Evolutionary conservation across 2,113 vertebrate species (phyloP).

Genomic region (Laticauda colubrina): DNA sequence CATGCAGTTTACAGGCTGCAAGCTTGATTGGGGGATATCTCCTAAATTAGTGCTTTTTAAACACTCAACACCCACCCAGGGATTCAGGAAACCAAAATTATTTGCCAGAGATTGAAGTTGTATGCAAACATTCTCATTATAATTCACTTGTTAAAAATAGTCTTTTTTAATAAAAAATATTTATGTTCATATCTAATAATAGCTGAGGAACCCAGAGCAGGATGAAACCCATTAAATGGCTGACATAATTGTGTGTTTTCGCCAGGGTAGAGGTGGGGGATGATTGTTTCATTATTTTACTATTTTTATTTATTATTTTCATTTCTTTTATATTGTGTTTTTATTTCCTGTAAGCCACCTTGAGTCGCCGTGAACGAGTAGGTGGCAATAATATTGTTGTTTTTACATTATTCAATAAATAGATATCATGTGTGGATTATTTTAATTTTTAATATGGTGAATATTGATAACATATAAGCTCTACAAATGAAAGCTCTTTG

Average conservation of each 20-base stretch:
- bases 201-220: neutral
- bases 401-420: neutral
- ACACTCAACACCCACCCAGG: neutral
- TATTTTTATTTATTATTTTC: neutral
- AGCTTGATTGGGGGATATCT: neutral
- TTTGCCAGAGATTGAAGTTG: neutral
- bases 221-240: neutral
- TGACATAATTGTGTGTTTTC: neutral
- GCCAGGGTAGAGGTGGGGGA: rapidly evolving
- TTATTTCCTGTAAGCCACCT: neutral
- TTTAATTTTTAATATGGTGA: neutral
- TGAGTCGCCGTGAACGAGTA: neutral
- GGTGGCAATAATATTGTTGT: neutral
- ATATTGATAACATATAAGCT: neutral
- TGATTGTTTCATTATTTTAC: neutral
- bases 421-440: neutral
- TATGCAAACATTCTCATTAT: neutral
- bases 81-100: neutral
- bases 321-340: neutral
- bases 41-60: neutral
- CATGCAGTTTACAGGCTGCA: neutral
- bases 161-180: neutral
- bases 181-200: neutral
- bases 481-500: neutral
- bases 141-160: neutral